Percentiles rank a stretch among this genome's conserved stretches.
These are phyloP conservation scores for Vireo altiloquus DNA, from an alignment of 2,113 vertebrate species.

Conservation along the genomic window DNA sequence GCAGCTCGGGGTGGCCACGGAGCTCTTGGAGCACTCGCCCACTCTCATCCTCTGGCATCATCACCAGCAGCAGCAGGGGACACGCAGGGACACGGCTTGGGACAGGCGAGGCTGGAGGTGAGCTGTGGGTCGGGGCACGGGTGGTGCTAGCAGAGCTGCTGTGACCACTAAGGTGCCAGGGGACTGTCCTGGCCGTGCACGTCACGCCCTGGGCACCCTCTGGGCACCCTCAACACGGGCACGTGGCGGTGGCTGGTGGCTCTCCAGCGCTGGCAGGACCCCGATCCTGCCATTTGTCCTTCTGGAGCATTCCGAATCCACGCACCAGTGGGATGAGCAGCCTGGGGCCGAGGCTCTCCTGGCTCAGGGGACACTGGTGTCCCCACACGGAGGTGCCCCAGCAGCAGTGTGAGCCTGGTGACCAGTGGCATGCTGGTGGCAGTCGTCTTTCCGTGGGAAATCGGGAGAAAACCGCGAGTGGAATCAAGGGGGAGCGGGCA, in stretches of 20 bases:
- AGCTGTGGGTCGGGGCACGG: neutral
- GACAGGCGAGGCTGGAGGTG: slow-evolving; percentile 1
- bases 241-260: neutral
- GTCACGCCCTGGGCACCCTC: accelerated
- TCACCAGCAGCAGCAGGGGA: neutral
- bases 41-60: neutral
- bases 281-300: accelerated
- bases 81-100: neutral
- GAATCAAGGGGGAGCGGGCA: neutral
- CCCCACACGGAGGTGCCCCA: accelerated
- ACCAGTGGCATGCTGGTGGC: accelerated
- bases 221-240: accelerated
- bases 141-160: neutral
- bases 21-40: neutral
- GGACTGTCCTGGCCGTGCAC: accelerated
- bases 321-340: accelerated
- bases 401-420: neutral
- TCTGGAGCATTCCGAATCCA: neutral
- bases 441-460: accelerated
- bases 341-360: neutral
- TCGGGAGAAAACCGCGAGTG: accelerated
- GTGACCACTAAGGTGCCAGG: neutral
- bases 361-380: neutral
- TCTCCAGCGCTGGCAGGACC: accelerated
- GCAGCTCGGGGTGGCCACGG: neutral